Base-by-base conservation (phyloP, 2,888 invertebrate species). In the Tipula helvola region DNA sequence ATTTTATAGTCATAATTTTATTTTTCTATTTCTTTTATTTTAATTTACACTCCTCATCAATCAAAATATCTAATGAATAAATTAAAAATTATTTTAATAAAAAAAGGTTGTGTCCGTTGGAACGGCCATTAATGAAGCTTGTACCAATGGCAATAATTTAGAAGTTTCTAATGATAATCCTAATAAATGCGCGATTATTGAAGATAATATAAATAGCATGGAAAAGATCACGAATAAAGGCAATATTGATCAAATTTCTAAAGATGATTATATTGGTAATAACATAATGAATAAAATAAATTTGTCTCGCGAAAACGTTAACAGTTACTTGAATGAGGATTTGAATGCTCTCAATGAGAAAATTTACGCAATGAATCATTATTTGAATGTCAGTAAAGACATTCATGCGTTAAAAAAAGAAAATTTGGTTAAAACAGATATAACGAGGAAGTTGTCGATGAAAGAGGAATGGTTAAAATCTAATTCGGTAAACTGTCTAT, bases 401-500 rank as follows among this genome's bases (percentile, higher is more conserved):
- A 88, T 91, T 3, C 90, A 91, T 86, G 90, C 89, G 83, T 87
- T 91, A 87, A 90, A 90, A 86, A 91, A 91, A 86, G 91, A 91
- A 71, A 91, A 90, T 88, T 88, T 91, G 8, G 91, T 91, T 2
- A 91, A 90, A 86, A 91, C 90, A 87, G 92, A 92, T 87, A 92
- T 92, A 52, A 89, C 91, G 87, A 91, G 90, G 85, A 92, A 92
- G 88, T 87, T 91, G 1, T 90, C 90, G 0, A 89, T 92, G 13
- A 92, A 92, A 87, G 91, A 92, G 86, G 90, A 92, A 88, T 92
- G 92, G 92, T 87, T 92, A 85, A 90, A 91, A 5, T 90, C 91
- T 86, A 86, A 36, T 36, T 42, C 85, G 10, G 41, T 7, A 8
- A 85, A 83, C 5, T 83, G 10, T 83, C 10, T 83, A 83, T n/a